Percentiles rank a stretch among this genome's conserved stretches.
Conservation (phyloP, 2,888 invertebrate species). For the Epinotia ramella region DNA sequence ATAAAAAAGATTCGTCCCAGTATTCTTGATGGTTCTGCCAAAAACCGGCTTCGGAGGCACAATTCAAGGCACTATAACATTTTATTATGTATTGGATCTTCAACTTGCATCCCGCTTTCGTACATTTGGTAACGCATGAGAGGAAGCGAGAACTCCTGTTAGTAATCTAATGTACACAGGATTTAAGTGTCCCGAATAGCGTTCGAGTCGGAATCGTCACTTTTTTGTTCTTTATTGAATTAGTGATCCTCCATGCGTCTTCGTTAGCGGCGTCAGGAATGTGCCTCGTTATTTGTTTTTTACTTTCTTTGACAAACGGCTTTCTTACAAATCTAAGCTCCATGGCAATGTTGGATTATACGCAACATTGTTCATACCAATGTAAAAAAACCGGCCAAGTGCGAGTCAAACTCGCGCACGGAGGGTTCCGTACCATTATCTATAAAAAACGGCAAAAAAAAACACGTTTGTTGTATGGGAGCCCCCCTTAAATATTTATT, state of each 20-base stretch:
- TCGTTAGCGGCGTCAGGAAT: conserved; percentile 31
- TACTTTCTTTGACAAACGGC: background rate
- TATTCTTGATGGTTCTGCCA: background rate
- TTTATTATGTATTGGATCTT: background rate
- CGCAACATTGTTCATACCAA: background rate
- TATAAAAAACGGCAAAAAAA: too few species aligned
- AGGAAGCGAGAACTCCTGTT: background rate
- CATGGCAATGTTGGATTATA: background rate
- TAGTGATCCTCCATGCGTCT: conserved; percentile 34
- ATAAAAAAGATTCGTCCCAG: conserved; percentile 1
- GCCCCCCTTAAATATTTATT: too few species aligned
- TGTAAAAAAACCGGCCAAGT: too few species aligned
- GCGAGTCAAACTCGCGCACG: too few species aligned
- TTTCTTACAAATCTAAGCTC: background rate
- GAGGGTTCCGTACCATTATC: too few species aligned
- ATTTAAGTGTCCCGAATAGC: background rate
- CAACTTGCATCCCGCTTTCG: background rate
- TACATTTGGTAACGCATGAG: background rate
- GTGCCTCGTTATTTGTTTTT: conserved; percentile 18
- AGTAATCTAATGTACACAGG: background rate
- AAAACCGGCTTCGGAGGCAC: background rate
- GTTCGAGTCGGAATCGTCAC: conserved; percentile 12
- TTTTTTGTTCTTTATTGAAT: conserved; percentile 40
- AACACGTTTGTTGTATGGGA: too few species aligned
- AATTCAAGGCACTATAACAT: background rate